Evolutionary conservation across 2,113 vertebrate species (phyloP).

Genomic region (Malurus alboscapulatus): DNA sequence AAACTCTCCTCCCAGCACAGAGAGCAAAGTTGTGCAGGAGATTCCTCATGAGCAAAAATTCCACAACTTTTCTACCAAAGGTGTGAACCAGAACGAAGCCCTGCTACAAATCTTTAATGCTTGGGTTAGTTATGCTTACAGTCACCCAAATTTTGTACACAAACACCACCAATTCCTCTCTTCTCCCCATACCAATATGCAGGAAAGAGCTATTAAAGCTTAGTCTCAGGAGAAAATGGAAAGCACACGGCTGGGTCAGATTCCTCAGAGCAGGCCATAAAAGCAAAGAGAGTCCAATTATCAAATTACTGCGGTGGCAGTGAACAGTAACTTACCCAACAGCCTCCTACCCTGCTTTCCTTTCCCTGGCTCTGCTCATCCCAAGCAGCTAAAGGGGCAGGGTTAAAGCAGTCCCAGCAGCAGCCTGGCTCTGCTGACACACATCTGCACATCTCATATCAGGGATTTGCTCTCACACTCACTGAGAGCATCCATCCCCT

Average conservation of each 20-base stretch:
- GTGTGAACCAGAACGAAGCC: not conserved
- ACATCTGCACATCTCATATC: rapidly evolving
- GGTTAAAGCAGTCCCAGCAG: not conserved
- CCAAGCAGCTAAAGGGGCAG: not conserved
- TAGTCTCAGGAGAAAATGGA: not conserved
- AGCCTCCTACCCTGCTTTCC: not conserved
- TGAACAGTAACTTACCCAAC: not conserved
- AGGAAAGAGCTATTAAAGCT: not conserved
- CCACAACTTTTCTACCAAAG: not conserved
- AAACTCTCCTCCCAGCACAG: not conserved
- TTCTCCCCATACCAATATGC: not conserved
- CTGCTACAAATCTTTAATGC: not conserved
- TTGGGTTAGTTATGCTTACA: not conserved
- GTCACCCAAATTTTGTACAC: not conserved
- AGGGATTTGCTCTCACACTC: not conserved
- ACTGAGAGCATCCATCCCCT: not conserved
- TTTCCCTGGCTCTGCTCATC: not conserved
- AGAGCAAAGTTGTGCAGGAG: not conserved
- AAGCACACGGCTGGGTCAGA: not conserved
- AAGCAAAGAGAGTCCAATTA: not conserved
- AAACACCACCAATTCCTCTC: not conserved
- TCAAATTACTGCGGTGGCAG: not conserved
- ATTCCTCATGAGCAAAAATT: not conserved
- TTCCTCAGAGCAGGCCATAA: not conserved
- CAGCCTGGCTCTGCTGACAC: not conserved